Conservation (phyloP, 2,888 invertebrate genomes). For the Drosophila lacicola region DNA sequence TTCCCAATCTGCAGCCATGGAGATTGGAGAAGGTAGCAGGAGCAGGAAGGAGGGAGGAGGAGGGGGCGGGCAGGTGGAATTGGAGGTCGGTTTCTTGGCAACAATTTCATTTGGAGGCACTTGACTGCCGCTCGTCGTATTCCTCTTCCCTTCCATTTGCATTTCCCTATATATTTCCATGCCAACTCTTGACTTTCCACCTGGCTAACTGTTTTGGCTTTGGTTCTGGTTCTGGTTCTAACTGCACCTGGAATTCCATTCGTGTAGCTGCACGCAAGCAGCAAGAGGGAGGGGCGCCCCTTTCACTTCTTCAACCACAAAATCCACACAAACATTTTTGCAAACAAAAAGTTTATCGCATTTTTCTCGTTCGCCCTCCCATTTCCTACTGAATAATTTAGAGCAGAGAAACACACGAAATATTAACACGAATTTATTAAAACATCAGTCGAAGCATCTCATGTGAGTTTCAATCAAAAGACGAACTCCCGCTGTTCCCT, state of each 20-base stretch:
- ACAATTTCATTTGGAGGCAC: constrained; percentile 70
- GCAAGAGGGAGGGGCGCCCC: constrained; percentile 7
- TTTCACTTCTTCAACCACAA: constrained; percentile 68
- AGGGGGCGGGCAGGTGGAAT: constrained; percentile 29
- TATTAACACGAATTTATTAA: constrained; percentile 64
- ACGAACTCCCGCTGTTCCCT: neutral
- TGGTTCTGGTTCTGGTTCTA: neutral
- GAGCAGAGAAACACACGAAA: constrained; percentile 47
- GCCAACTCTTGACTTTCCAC: constrained; percentile 39
- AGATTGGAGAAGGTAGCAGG: constrained; percentile 29
- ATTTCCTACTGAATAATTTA: constrained; percentile 53
- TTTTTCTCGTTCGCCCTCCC: constrained; percentile 17
- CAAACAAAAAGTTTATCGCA: constrained; percentile 43
- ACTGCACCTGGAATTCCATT: constrained; percentile 35
- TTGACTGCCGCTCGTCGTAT: constrained; percentile 46
- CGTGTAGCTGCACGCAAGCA: constrained; percentile 46
- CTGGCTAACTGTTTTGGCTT: constrained; percentile 27
- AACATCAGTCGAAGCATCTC: constrained; percentile 27
- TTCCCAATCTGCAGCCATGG: constrained; percentile 48
- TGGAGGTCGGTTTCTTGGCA: constrained; percentile 68
- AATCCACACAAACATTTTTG: constrained; percentile 54
- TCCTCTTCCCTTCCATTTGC: constrained; percentile 26
- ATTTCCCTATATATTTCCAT: constrained; percentile 34
- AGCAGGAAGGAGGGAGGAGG: neutral
- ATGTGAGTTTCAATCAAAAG: constrained; percentile 7